A percentile compares a stretch with the other conserved stretches of the same genome.
Evolutionary conservation across 2,113 vertebrate genomes (phyloP).

Genomic region (Myanophis thanlyinensis): DNA sequence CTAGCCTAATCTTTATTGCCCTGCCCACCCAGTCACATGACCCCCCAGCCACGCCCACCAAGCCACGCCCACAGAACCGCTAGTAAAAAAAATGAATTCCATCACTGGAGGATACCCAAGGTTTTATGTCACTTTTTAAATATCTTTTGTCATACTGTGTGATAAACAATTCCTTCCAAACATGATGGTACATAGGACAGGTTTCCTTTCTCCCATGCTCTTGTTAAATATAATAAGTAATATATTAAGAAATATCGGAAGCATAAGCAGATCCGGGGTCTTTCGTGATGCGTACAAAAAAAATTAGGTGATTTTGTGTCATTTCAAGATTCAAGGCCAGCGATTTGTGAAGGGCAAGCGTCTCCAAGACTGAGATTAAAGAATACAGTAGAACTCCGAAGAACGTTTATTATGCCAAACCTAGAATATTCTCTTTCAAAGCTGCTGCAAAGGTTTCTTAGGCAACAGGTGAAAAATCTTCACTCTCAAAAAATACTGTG

Average conservation of each 20-base stretch:
- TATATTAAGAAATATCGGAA: not conserved
- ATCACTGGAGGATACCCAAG: no score
- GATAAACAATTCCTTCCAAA: not conserved
- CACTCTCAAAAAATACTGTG: not conserved
- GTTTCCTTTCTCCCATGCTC: no score
- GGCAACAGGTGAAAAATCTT: not conserved
- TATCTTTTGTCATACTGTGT: not conserved
- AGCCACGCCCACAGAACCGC: no score
- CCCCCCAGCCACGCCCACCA: no score
- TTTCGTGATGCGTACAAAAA: not conserved
- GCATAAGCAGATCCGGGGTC: not conserved
- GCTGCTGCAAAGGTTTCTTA: not conserved
- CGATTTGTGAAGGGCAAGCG: not conserved
- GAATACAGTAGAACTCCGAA: not conserved
- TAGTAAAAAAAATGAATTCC: no score
- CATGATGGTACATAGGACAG: not conserved
- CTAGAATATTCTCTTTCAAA: not conserved
- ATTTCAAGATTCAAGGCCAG: not conserved
- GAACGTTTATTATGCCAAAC: not conserved
- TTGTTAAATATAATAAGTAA: not conserved
- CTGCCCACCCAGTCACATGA: no score
- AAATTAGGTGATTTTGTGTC: not conserved
- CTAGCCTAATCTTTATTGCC: no score
- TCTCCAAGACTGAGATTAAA: not conserved
- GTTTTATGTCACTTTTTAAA: not conserved